Conservation (phyloP, 2,888 invertebrate species). For the Dicranocentrus wangi region DNA sequence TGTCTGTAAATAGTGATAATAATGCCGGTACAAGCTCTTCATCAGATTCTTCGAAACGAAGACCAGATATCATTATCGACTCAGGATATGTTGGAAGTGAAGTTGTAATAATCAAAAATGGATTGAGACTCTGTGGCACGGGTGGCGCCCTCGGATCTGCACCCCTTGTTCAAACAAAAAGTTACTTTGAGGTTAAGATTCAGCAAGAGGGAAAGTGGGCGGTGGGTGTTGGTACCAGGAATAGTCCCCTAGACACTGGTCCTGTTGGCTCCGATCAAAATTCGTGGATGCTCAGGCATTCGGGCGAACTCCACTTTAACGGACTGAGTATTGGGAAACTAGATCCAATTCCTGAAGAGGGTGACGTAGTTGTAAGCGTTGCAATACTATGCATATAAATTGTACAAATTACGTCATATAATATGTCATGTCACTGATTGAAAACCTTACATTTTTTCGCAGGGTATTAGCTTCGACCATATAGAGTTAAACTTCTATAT, state of each 20-base stretch:
- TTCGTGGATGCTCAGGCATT: slow-evolving; percentile 95
- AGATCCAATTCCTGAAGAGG: slow-evolving; percentile 85
- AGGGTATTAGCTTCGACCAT: slow-evolving; percentile 96
- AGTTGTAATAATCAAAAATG: slow-evolving; percentile 95
- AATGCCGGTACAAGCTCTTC: slow-evolving; percentile 57
- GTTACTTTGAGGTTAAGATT: slow-evolving; percentile 97
- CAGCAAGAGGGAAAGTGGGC: slow-evolving; percentile 96
- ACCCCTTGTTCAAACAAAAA: slow-evolving; percentile 96
- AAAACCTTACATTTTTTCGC: no score
- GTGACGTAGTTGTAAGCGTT: slow-evolving; percentile 87
- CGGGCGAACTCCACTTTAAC: slow-evolving; percentile 89
- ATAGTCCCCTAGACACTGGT: slow-evolving; percentile 88
- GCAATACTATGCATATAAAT: background rate
- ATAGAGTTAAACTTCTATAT: slow-evolving; percentile 95
- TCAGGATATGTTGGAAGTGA: slow-evolving; percentile 82
- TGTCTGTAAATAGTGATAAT: slow-evolving; percentile 51
- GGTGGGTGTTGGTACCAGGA: slow-evolving; percentile 91
- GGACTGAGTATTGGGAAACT: slow-evolving; percentile 85
- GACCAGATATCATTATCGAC: slow-evolving; percentile 68
- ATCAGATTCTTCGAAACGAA: slow-evolving; percentile 35
- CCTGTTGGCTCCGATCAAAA: slow-evolving; percentile 91
- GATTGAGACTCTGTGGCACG: slow-evolving; percentile 93
- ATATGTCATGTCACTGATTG: background rate
- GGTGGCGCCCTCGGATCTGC: slow-evolving; percentile 96
- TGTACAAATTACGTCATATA: background rate